Percentiles rank a stretch among this genome's conserved stretches.
Conservation (phyloP, 2,888 invertebrate species). For the Caenorhabditis afra region DNA sequence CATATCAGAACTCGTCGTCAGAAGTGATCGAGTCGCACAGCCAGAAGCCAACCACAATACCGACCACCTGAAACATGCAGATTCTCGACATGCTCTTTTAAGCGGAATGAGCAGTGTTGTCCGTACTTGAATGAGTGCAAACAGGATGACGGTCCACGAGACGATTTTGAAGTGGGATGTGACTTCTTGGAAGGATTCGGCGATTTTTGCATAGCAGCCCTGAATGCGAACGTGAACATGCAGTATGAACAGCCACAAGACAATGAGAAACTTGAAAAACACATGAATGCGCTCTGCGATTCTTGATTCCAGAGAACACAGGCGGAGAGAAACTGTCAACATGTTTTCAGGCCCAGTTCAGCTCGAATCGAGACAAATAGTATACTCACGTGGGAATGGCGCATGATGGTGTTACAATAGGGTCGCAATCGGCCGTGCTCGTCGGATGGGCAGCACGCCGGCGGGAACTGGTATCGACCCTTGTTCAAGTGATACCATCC, state of each 20-base stretch:
- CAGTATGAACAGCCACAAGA: conserved; percentile 10
- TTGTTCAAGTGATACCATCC: conserved; percentile 75
- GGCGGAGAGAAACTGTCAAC: too few species aligned
- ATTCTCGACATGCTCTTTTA: neutral
- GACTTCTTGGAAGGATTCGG: conserved; percentile 76
- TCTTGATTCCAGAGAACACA: neutral
- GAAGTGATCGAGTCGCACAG: conserved; percentile 78
- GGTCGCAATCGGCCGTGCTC: conserved; percentile 71
- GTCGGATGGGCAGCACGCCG: conserved; percentile 78
- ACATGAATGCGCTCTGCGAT: neutral
- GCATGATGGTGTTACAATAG: conserved; percentile 73
- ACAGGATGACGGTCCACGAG: conserved; percentile 78
- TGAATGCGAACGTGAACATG: conserved; percentile 28
- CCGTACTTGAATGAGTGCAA: conserved; percentile 76
- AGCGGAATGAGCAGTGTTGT: too few species aligned
- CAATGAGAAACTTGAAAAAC: neutral
- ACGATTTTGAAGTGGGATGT: conserved; percentile 79
- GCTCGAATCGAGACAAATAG: neutral
- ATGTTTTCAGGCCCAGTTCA: neutral
- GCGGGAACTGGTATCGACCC: conserved; percentile 75
- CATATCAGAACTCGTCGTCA: conserved; percentile 72
- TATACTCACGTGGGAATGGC: conserved; percentile 76
- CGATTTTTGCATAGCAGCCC: conserved; percentile 78
- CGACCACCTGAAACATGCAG: conserved; percentile 73
- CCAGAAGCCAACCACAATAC: conserved; percentile 80